Evolutionary conservation across 2,797 vertebrate species (phyloP), one percentile per base, ranked within the genome.

Genomic region (Xyrichtys novacula): DNA sequence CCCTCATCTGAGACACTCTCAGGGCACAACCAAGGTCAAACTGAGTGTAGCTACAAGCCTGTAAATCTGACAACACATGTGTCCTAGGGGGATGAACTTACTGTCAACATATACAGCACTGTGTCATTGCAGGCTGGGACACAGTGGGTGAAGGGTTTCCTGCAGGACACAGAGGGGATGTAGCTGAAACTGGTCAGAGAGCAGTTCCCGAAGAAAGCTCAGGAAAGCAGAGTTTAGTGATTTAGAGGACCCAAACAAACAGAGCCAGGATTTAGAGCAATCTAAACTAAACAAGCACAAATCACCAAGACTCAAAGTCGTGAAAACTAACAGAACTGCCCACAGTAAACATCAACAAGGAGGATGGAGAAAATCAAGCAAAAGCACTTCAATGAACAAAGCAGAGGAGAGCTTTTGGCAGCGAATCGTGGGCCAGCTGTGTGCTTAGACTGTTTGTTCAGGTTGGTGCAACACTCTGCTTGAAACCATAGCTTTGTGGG

Each of bases 11-110:
- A 31, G 17, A 56, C 43, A 47, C 61, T 57, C 67, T 12, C 8
- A 2, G 65, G 70, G 59, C 48, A 47, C 58, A 66, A 43, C 28
- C 39, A 63, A 65, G 57, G 67, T 71, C 71, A 53, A 25, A 55
- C 22, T 20, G 26, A 52, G 64, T 25, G 58, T 28, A 28, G 48
- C 55, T 11, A 40, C 44, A 29, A 31, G 25, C 29, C 50, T 17
- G 48, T 34, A 76, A 67, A 63, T 61, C 28, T 63, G 55, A 65
- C 29, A 60, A 39, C 46, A 69, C 19, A 63, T 23, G 12, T 75
- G 53, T 57, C 34, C 48, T 19, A 7, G 11, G 31, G 57, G 58
- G 47, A 44, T 54, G 16, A 64, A 57, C 38, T 14, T 15, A 23
- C 15, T 69, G 34, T 25, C 6, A 6, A 31, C n/a, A 31, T 20